Base-by-base conservation (phyloP, 2,888 invertebrate species). In the Antitype chi region DNA sequence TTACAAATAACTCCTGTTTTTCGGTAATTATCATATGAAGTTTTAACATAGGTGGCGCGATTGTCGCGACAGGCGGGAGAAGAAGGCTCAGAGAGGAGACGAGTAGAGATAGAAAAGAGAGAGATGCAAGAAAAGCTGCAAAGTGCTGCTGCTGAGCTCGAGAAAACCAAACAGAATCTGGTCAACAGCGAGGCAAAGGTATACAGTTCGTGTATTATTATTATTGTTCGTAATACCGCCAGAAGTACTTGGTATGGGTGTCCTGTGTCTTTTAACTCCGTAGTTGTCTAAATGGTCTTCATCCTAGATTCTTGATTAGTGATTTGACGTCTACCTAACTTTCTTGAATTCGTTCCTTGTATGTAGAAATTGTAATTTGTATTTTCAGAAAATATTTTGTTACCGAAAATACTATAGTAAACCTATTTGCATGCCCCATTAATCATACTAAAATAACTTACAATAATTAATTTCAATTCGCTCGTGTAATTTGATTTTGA, bases 31-130 rank as follows among this genome's bases (percentile, higher is more conserved):
- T 72, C 82, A 90, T 76, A 78, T 43, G 70, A 78, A 90, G 89
- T 89, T 91, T 76, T 87, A 76, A 87, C 83, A 77, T 92, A 97
- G 97, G 98, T 98, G 82, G 98, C 98, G 88, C 97, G 98, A 80
- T 94, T 98, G 79, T 98, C 98, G 87, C 97, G 98, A 78, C 98
- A 98, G 93, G 98, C 98, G 53, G 99, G 98, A 59, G 99, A 98
- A 90, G 98, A 98, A 93, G 98, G 98, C 43, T 97, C 98, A 8
- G 98, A 98, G 91, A 97, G 98, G 85, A 97, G 98, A 88, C 97
- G 98, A 86, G 98, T 98, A 0, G 97, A 98, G 67, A 97, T 97
- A 69, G 97, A 98, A 83, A 97, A 98, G 87, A 98, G 97, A 89
- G 97, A 97, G 86, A 95, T 98, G 85, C 97, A 97, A 81, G 97